phyloP scores from a whole-genome alignment of 1,140 invertebrate species.

The Neotoxoptera formosana region DNA sequence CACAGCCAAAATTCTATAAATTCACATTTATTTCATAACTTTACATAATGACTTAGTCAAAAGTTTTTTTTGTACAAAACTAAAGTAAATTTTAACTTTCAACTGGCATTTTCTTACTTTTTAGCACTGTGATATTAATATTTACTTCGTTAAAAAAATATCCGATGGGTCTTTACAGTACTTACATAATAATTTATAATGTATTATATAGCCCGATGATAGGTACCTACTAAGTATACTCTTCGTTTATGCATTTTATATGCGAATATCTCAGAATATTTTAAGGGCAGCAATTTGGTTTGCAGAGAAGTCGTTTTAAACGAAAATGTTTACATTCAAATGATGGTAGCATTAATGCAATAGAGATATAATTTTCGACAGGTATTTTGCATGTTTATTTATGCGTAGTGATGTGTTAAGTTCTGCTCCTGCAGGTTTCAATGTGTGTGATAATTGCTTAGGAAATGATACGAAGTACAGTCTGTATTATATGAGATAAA shows the following conservation, averaged over 20 bases:
- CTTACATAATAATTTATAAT: not conserved
- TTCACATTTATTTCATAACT: not conserved
- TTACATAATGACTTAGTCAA: not conserved
- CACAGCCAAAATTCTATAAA: not conserved
- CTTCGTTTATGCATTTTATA: not conserved
- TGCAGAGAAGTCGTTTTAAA: not conserved
- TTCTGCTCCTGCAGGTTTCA: not conserved
- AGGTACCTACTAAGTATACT: not conserved
- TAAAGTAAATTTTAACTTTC: too few relatives aligned
- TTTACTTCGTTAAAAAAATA: not conserved
- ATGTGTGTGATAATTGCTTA: not conserved
- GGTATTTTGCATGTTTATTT: not conserved
- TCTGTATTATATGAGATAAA: not conserved
- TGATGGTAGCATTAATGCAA: not conserved
- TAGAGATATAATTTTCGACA: not conserved
- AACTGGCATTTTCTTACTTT: not conserved
- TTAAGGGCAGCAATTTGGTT: not conserved
- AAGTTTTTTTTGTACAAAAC: not conserved
- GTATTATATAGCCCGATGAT: not conserved
- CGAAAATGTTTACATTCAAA: not conserved
- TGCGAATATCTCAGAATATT: not conserved
- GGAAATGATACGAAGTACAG: not conserved
- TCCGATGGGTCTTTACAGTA: not conserved
- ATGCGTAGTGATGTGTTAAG: not conserved
- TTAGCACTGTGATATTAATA: not conserved